phyloP scores from a whole-genome alignment of 2,797 vertebrate species.

The Gallinago solitaria region DNA sequence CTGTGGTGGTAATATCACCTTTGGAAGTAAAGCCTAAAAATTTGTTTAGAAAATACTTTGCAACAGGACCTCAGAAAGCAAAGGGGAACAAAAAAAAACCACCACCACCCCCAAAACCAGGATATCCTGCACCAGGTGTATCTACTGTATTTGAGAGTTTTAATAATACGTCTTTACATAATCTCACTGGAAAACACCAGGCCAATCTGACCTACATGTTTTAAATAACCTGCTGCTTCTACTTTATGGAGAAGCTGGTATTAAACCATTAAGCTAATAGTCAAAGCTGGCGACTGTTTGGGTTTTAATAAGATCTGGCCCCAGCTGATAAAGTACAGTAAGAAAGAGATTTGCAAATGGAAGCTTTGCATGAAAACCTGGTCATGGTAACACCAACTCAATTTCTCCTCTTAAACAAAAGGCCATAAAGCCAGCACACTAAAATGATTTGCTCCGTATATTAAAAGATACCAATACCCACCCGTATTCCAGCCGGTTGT shows the following conservation, averaged over 20 bases:
- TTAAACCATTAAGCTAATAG: slow-evolving; percentile 47
- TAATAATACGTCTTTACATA: not conserved
- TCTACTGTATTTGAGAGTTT: not conserved
- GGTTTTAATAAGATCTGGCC: slow-evolving; percentile 10
- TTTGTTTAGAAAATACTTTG: not conserved
- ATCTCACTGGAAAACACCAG: not conserved
- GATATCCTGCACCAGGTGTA: accelerated
- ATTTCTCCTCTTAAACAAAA: not conserved
- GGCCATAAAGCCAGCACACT: not conserved
- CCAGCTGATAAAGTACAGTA: slow-evolving; percentile 10
- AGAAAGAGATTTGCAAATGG: not conserved
- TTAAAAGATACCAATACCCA: not conserved
- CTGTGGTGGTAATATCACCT: not conserved
- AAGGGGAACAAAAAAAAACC: not conserved
- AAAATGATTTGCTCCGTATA: not conserved
- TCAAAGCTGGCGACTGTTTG: slow-evolving; percentile 14
- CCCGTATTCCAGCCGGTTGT: not conserved
- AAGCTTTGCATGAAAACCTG: not conserved
- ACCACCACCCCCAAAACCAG: not conserved
- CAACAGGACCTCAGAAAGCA: not conserved
- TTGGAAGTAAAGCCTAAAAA: not conserved
- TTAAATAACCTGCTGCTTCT: slow-evolving; percentile 40
- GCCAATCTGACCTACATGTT: slow-evolving; percentile 33
- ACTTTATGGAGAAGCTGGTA: slow-evolving; percentile 28
- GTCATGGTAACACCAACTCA: not conserved